Evolutionary conservation across 1,140 invertebrate species (phyloP).

Genomic region (Saccostrea glomerata): DNA sequence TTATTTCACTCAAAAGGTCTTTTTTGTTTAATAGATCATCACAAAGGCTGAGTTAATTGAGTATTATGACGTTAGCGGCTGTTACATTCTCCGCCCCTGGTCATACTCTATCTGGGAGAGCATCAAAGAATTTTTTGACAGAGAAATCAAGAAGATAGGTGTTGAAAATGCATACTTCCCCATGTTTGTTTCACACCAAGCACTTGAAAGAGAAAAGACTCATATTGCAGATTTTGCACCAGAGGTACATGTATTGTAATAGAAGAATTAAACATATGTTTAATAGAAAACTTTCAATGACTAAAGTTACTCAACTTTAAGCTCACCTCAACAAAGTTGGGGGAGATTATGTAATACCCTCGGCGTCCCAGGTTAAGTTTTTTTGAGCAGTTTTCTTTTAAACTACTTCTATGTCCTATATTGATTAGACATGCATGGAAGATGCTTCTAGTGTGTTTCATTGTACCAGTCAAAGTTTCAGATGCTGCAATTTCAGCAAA

Average conservation of each 20-base stretch:
- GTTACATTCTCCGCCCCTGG: slow-evolving; percentile 98
- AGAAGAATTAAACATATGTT: too few relatives aligned
- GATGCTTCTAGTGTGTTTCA: too few relatives aligned
- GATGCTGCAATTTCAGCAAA: too few relatives aligned
- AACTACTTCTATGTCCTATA: too few relatives aligned
- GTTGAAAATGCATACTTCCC: slow-evolving; percentile 99
- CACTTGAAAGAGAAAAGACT: slow-evolving; percentile 95
- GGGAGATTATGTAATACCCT: too few relatives aligned
- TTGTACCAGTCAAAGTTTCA: too few relatives aligned
- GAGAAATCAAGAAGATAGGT: slow-evolving; percentile 93
- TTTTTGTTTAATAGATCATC: slow-evolving; percentile 84
- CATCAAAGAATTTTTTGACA: slow-evolving; percentile 94
- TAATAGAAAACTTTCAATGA: too few relatives aligned
- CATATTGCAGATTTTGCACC: slow-evolving; percentile 99
- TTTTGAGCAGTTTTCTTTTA: too few relatives aligned
- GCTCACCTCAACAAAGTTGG: too few relatives aligned
- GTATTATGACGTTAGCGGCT: slow-evolving; percentile 99
- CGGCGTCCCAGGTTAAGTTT: too few relatives aligned
- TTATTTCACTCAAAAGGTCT: background rate
- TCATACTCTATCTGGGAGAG: slow-evolving; percentile 97
- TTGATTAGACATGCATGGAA: too few relatives aligned
- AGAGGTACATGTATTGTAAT: slow-evolving; percentile 83
- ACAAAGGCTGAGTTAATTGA: slow-evolving; percentile 99
- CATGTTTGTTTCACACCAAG: slow-evolving; percentile 95
- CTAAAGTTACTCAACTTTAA: too few relatives aligned